phyloP scores from a whole-genome alignment of 2,797 vertebrate species.

The Serranus cabrilla region DNA sequence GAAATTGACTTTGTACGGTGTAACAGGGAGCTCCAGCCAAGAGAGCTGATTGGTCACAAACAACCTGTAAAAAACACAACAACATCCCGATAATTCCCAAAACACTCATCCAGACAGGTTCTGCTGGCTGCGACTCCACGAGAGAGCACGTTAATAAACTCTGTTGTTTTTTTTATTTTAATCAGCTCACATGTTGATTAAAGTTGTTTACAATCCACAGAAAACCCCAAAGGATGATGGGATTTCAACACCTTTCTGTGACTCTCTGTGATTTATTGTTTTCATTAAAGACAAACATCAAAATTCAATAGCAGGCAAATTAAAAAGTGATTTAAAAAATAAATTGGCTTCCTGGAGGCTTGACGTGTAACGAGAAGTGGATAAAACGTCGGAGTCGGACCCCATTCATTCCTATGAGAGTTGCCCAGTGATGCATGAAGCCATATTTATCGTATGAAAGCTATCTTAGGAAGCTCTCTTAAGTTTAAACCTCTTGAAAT shows the following conservation, averaged over 20 bases:
- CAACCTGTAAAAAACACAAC: slow-evolving; percentile 5
- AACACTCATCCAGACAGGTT: slow-evolving; percentile 17
- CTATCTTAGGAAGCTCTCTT: too few species aligned
- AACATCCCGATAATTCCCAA: slow-evolving; percentile 19
- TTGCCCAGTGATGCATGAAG: too few species aligned
- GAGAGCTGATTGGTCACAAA: slow-evolving; percentile 43
- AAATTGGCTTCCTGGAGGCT: too few species aligned
- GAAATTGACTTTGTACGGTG: slow-evolving; percentile 43
- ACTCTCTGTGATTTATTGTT: neutral
- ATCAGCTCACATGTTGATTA: slow-evolving; percentile 14
- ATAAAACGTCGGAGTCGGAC: too few species aligned
- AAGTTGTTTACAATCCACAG: slow-evolving; percentile 5
- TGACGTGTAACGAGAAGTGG: too few species aligned
- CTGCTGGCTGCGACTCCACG: slow-evolving; percentile 9
- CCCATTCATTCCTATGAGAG: too few species aligned
- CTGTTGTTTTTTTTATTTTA: slow-evolving; percentile 14
- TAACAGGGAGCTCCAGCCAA: slow-evolving; percentile 44
- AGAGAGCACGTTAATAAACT: slow-evolving; percentile 1
- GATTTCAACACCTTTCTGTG: neutral
- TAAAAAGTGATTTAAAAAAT: neutral
- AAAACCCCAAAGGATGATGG: neutral
- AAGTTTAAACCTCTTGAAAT: too few species aligned
- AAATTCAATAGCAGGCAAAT: neutral
- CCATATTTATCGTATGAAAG: too few species aligned
- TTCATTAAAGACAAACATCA: neutral